A percentile compares a stretch with the other conserved stretches of the same genome.
Conservation (phyloP, 2,888 invertebrate species). For the Thymelicus lineola region DNA sequence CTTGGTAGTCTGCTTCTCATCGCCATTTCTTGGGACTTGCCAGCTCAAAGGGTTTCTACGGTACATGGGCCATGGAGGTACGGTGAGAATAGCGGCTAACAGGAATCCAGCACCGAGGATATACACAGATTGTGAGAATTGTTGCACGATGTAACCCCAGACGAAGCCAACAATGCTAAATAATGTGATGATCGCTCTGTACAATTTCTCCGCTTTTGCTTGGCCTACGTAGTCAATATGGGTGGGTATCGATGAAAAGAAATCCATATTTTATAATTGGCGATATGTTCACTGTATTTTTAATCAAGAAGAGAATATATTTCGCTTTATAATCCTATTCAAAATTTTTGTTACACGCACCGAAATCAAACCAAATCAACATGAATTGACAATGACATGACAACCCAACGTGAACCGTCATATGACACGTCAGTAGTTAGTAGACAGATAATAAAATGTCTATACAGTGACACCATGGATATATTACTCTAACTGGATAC, state of each 20-base stretch:
- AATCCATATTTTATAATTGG: conserved; percentile 64
- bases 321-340: not conserved
- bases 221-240: conserved; percentile 94
- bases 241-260: conserved; percentile 79
- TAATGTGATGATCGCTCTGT: conserved; percentile 94
- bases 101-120: conserved; percentile 96
- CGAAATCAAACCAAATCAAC: too few species aligned
- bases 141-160: conserved; percentile 97
- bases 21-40: conserved; percentile 89
- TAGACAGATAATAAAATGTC: not conserved
- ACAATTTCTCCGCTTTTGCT: conserved; percentile 94
- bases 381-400: conserved; percentile 43
- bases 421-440: conserved; percentile 43
- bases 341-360: not conserved
- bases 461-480: too few species aligned
- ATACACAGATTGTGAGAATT: conserved; percentile 97
- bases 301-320: not conserved
- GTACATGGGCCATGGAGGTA: conserved; percentile 99
- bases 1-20: conserved; percentile 77
- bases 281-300: conserved; percentile 1
- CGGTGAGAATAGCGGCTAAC: conserved; percentile 93
- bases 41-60: conserved; percentile 94
- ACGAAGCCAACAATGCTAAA: conserved; percentile 96
- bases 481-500: too few species aligned
- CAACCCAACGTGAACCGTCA: conserved; percentile 39